phyloP scores from a whole-genome alignment of 1,140 invertebrate species.

The Trichoplusia ni region DNA sequence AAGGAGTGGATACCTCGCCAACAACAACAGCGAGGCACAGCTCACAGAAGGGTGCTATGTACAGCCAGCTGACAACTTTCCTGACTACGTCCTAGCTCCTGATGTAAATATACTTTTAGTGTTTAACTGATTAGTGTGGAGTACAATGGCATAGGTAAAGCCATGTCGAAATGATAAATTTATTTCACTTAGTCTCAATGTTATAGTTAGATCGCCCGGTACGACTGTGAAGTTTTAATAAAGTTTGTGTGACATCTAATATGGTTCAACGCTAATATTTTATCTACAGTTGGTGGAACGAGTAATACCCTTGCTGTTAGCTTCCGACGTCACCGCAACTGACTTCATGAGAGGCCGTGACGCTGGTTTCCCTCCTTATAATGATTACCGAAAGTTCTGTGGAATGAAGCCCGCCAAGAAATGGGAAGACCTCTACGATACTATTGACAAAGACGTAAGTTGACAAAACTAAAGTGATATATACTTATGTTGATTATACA shows the following conservation, averaged over 20 bases:
- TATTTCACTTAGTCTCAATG: too few species aligned
- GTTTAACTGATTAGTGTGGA: too few species aligned
- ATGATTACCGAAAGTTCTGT: conserved; percentile 85
- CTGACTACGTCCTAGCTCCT: conserved; percentile 38
- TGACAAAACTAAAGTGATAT: too few species aligned
- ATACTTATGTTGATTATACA: neutral
- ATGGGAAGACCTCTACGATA: conserved; percentile 82
- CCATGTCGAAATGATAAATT: too few species aligned
- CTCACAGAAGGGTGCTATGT: conserved; percentile 34
- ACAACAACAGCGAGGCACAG: conserved; percentile 44
- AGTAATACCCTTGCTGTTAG: conserved; percentile 29
- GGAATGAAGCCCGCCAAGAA: conserved; percentile 77
- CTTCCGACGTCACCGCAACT: conserved; percentile 81
- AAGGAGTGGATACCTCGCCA: conserved; percentile 33
- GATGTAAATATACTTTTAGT: conserved; percentile 32
- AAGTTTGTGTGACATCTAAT: too few species aligned
- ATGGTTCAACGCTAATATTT: too few species aligned
- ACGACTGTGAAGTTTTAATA: too few species aligned
- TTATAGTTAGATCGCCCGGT: too few species aligned
- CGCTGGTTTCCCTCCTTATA: conserved; percentile 86
- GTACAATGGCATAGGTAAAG: too few species aligned
- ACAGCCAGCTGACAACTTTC: conserved; percentile 35
- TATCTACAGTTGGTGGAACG: conserved; percentile 42
- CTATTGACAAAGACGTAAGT: conserved; percentile 82
- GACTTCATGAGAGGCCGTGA: conserved; percentile 88